phyloP scores from a whole-genome alignment of 92 coral and sea anemone genomes.

The Zoanthus gigantus region DNA sequence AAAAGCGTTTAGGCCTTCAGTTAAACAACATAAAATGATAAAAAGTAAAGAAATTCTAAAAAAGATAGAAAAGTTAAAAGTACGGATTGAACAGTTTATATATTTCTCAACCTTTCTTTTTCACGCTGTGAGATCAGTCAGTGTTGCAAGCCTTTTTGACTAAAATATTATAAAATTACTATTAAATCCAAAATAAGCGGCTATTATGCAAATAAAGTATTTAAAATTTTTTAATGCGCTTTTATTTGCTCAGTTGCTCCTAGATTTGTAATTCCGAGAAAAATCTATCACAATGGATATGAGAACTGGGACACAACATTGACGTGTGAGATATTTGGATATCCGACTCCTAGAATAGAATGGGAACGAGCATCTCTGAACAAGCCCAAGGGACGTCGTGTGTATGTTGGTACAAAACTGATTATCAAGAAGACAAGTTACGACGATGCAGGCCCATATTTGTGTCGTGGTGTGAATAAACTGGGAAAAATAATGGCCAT shows the following conservation, averaged over 20 bases:
- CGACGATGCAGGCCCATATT: neutral
- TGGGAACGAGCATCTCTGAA: slow-evolving; percentile 72
- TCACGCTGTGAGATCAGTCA: too few species aligned
- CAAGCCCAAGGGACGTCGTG: slow-evolving; percentile 64
- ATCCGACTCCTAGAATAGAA: slow-evolving; percentile 64
- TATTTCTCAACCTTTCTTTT: too few species aligned
- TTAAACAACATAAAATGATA: too few species aligned
- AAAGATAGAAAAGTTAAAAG: too few species aligned
- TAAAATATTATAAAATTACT: too few species aligned
- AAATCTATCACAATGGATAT: neutral
- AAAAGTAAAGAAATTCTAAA: too few species aligned
- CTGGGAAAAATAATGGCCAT: neutral
- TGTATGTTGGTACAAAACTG: slow-evolving; percentile 62
- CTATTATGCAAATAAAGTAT: too few species aligned
- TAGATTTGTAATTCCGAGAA: neutral
- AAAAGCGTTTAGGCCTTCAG: too few species aligned
- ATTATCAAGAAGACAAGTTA: slow-evolving; percentile 53
- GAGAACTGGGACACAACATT: neutral
- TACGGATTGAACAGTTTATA: too few species aligned
- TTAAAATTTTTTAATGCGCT: too few species aligned
- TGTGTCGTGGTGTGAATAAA: neutral
- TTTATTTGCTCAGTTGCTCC: neutral
- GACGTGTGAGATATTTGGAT: slow-evolving; percentile 15
- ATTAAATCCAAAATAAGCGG: too few species aligned
- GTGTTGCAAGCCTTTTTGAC: too few species aligned